Base-by-base conservation (phyloP, 2,113 vertebrate species). In the Callionymus lyra region DNA sequence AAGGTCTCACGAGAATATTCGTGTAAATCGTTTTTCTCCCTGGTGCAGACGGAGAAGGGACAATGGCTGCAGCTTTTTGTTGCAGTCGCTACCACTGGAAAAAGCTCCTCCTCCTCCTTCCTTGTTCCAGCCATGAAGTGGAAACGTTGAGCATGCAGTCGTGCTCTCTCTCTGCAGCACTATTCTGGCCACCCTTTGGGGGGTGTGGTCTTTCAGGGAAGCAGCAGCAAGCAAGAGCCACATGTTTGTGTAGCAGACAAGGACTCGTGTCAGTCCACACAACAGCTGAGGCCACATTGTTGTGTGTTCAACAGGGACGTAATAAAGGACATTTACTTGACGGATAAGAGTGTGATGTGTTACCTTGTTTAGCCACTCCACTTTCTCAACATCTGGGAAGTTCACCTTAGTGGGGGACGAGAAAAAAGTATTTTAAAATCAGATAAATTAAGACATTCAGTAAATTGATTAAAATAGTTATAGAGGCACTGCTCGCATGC, bases 291-390 rank as follows among this genome's bases (percentile, higher is more conserved):
- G 19, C 12, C 6, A 12, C 16, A 34, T 52, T 16, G 19, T 18
- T 34, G 17, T 16, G 2, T 12, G 38, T 46, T 40, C 43, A 39
- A 17, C 27, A 13, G 34, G 16, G 11, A 50, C 38, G 47, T 50
- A 31, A 35, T 9, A 40, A 44, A 38, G 10, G 21, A 31, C 8
- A 39, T 13, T 12, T 40, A 15, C 21, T 0, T 4, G 35, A 50
- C 33, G 5, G 31, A 27, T 6, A 61, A 32, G 38, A 2, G 9
- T 12, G 0, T 76, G 9, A 44, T 37, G 2, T 31, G 48, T 61
- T 71, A 94, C 93, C 91, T 96, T 94, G 65, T 96, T 96, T 15
- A 96, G 80, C 92, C 92, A 96, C 48, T 96, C 92, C 0, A 85
- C 92, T 68, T 91, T 89, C 58, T 94, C 93, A 52, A 94, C 88